Evolutionary conservation across 2,113 vertebrate species (phyloP).

Genomic region (Ciconia maguari): DNA sequence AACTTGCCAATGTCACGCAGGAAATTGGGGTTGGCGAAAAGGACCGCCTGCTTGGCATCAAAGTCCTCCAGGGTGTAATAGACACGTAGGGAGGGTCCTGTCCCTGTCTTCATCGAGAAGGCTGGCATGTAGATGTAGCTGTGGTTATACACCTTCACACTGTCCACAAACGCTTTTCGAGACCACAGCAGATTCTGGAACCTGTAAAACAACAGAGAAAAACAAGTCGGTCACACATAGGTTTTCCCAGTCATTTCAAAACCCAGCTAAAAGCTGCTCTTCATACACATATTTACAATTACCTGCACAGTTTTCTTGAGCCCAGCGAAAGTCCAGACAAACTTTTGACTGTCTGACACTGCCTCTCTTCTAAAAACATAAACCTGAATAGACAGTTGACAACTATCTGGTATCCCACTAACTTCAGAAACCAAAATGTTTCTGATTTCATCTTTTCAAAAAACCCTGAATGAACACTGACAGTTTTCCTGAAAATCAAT

Average conservation of each 20-base stretch:
- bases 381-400: not conserved
- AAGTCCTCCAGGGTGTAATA: conserved; percentile 87
- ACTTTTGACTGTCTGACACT: not conserved
- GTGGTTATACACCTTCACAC: conserved; percentile 88
- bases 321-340: not conserved
- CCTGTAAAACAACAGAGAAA: conserved; percentile 65
- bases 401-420: not conserved
- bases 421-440: not conserved
- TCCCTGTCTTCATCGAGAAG: conserved; percentile 92
- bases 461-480: not conserved
- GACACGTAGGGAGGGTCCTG: conserved; percentile 86
- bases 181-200: conserved; percentile 97
- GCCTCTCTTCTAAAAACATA: not conserved
- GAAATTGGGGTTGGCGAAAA: conserved; percentile 95
- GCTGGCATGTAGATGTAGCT: conserved; percentile 98
- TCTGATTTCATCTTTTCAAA: not conserved
- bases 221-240: not conserved
- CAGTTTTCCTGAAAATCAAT: not conserved
- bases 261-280: not conserved
- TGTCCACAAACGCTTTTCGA: conserved; percentile 89
- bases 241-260: not conserved
- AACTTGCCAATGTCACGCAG: conserved; percentile 88
- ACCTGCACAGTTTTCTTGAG: not conserved
- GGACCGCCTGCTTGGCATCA: conserved; percentile 86
- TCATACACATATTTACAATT: not conserved